Percentiles rank a stretch among this genome's conserved stretches.
Evolutionary conservation across 1,140 invertebrate genomes (phyloP).

Genomic region (Triops longicaudatus): DNA sequence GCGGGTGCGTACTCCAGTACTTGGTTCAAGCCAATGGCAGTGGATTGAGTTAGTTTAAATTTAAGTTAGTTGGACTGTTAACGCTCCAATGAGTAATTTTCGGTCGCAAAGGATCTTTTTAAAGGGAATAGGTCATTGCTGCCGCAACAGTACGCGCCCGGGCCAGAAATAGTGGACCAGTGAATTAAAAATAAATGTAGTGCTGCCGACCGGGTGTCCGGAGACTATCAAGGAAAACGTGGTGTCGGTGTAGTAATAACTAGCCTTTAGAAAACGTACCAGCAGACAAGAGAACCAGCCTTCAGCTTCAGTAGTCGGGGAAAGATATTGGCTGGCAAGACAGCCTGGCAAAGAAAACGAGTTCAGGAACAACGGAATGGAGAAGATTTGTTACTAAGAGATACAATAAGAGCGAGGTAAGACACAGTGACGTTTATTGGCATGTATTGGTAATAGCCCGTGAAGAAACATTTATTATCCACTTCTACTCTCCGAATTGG

Average conservation of each 20-base stretch:
- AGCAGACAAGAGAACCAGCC: background rate
- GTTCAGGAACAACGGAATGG: background rate
- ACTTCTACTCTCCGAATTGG: no score
- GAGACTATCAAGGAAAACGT: slow-evolving; percentile 10
- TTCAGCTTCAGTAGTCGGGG: background rate
- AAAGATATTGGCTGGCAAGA: background rate
- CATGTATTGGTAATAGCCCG: no score
- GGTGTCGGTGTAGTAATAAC: background rate
- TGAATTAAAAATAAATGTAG: background rate
- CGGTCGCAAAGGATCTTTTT: no score
- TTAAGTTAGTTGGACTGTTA: no score
- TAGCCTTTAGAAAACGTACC: background rate
- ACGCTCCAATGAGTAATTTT: no score
- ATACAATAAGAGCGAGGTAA: no score
- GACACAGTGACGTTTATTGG: no score
- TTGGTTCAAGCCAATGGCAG: background rate
- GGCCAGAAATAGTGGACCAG: background rate
- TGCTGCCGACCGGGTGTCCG: background rate
- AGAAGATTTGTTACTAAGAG: background rate
- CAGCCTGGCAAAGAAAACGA: background rate
- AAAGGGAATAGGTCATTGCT: background rate
- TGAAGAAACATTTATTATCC: no score
- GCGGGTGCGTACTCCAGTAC: background rate
- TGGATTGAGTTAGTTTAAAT: background rate
- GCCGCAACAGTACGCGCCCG: background rate